Base-by-base conservation (phyloP, 2,113 vertebrate genomes). In the Heterochromis multidens region DNA sequence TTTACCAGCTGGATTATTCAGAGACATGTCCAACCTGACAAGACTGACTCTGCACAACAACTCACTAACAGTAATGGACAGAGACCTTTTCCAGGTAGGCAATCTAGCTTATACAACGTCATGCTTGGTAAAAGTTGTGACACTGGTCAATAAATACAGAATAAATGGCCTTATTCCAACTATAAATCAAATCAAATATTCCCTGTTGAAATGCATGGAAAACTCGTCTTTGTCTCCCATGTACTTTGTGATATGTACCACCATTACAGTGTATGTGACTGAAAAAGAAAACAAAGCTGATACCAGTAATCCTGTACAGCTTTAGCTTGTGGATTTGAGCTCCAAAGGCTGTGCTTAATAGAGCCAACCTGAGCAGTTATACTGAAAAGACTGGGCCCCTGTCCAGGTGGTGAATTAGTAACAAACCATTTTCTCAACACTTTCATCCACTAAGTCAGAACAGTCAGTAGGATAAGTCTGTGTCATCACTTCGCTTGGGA, bases 21-120 rank as follows among this genome's bases (percentile, higher is more conserved):
- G 95, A 1, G 97, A 98, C 89, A 96, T 99, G 95, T 95, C 94
- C 21, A 99, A 99, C 92, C 96, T 99, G 87, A 98, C 97, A 0
- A 97, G 97, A 93, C 96, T 99, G 33, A 97, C 96, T 88, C 96
- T 99, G 82, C 97, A 97, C 89, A 99, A 99, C 88, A 99, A 99
- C 96, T 99, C 98, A 85, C 96, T 99, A 77, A 97, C 98, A 70
- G 96, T 93, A 88, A 96, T 98, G 96, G 97, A 99, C 94, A 96
- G 96, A 65, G 97, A 97, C 25, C 96, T 99, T 56, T 97, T 99
- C 29, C 97, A 97, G 93, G 95, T 95, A 84, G 10, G 62, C 2
- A 21, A 14, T n/a, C 17, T 1, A n/a, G 19, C 40, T 65, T 29
- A 65, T 3, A 54, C 25, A 35, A 62, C 56, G 16, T 37, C 52